These are phyloP conservation scores for Phaonia tiefii DNA, from an alignment of 2,888 invertebrate species.

Conservation along the genomic window DNA sequence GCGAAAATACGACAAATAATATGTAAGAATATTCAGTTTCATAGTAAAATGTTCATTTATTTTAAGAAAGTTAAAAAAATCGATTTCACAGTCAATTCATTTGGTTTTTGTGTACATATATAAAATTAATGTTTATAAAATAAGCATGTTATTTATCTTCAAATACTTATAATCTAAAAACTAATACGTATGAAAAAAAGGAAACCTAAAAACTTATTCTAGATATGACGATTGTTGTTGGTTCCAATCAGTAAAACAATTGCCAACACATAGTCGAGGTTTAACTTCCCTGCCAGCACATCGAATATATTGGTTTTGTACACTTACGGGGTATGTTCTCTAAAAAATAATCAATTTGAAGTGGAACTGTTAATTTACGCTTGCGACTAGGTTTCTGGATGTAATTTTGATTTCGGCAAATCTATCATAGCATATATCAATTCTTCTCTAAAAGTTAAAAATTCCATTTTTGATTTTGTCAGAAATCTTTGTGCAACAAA, in stretches of 20 bases:
- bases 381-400: slow-evolving; percentile 39
- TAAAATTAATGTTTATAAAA: too few species aligned
- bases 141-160: slow-evolving; percentile 16
- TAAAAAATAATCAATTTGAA: slow-evolving; percentile 44
- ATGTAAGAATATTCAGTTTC: slow-evolving; percentile 39
- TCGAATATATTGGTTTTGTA: neutral
- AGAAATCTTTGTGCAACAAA: slow-evolving; percentile 34
- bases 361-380: slow-evolving; percentile 33
- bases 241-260: slow-evolving; percentile 42
- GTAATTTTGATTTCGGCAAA: slow-evolving; percentile 41
- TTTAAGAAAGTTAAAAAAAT: slow-evolving; percentile 14
- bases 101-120: slow-evolving; percentile 21
- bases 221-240: slow-evolving; percentile 35
- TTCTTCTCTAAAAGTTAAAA: slow-evolving; percentile 39
- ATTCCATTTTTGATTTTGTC: slow-evolving; percentile 42
- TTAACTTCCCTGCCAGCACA: slow-evolving; percentile 41
- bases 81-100: slow-evolving; percentile 36
- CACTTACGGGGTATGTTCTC: neutral
- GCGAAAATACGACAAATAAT: slow-evolving; percentile 15
- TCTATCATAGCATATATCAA: slow-evolving; percentile 45
- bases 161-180: slow-evolving; percentile 33
- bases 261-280: slow-evolving; percentile 37
- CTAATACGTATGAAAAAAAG: slow-evolving; percentile 35
- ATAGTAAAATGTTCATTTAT: slow-evolving; percentile 16
- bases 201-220: slow-evolving; percentile 34